phyloP scores from a whole-genome alignment of 2,113 vertebrate species.

The Ibidorhyncha struthersii region DNA sequence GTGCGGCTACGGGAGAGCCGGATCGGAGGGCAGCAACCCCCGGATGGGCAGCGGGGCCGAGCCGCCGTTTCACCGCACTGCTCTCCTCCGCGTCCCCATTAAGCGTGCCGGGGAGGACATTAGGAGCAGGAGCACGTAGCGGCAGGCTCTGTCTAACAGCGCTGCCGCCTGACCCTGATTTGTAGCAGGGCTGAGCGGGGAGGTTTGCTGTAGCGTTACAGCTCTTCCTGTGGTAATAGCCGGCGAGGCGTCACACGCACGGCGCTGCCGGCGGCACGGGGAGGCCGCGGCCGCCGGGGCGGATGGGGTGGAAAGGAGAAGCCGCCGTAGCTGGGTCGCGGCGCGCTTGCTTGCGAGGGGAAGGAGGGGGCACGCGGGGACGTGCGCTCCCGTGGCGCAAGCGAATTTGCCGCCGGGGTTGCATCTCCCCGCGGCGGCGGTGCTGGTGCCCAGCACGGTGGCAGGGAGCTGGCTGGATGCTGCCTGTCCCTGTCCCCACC shows the following conservation, averaged over 20 bases:
- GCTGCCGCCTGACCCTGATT: constrained; percentile 62
- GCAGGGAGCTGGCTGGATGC: background rate
- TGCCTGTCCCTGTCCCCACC: background rate
- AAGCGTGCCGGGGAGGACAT: constrained; percentile 17
- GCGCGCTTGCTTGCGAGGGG: background rate
- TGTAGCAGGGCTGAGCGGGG: constrained; percentile 58
- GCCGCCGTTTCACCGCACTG: rapidly evolving
- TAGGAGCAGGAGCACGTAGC: constrained; percentile 49
- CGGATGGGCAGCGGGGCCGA: background rate
- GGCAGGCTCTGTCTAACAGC: constrained; percentile 50
- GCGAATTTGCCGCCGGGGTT: rapidly evolving
- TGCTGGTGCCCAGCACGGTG: rapidly evolving
- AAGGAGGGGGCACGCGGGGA: background rate
- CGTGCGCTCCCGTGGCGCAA: rapidly evolving
- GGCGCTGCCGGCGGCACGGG: background rate
- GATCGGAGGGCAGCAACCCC: background rate
- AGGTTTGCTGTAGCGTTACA: constrained; percentile 31
- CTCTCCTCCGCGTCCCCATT: background rate
- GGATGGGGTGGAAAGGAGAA: background rate
- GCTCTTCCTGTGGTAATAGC: constrained; percentile 56
- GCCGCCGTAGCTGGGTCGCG: background rate
- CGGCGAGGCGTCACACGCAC: background rate
- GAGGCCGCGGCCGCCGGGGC: background rate
- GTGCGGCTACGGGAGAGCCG: background rate
- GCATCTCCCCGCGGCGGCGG: background rate